Conservation (phyloP, 2,797 vertebrate genomes). For the Coreius guichenoti region DNA sequence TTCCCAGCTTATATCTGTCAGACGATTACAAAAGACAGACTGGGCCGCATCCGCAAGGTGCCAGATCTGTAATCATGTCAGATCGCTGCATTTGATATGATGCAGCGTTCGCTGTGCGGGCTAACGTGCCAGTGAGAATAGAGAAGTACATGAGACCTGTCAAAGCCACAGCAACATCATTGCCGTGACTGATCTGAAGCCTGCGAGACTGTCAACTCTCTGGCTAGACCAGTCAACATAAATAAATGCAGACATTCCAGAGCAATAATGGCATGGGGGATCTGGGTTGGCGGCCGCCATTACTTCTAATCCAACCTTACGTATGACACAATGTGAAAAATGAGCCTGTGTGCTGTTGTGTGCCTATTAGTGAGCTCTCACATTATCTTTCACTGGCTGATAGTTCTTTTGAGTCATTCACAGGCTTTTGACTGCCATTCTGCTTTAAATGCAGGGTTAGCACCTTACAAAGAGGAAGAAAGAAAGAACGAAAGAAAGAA, state of each 20-base stretch:
- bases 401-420: slow-evolving; percentile 83
- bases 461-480: slow-evolving; percentile 66
- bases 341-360: slow-evolving; percentile 97
- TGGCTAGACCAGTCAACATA: slow-evolving; percentile 99
- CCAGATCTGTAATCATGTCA: slow-evolving; percentile 92
- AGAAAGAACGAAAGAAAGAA: background rate
- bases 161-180: slow-evolving; percentile 91
- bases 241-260: slow-evolving; percentile 94
- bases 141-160: slow-evolving; percentile 86
- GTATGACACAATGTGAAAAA: slow-evolving; percentile 99
- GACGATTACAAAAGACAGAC: slow-evolving; percentile 98
- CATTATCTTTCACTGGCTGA: slow-evolving; percentile 91
- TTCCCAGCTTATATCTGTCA: slow-evolving; percentile 76
- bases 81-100: slow-evolving; percentile 95
- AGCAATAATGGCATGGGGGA: slow-evolving; percentile 89
- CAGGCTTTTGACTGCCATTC: slow-evolving; percentile 81
- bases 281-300: slow-evolving; percentile 91
- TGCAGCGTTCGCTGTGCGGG: slow-evolving; percentile 76
- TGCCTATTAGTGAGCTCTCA: slow-evolving; percentile 98
- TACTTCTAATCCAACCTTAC: slow-evolving; percentile 96
- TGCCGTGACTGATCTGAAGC: slow-evolving; percentile 92
- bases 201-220: slow-evolving; percentile 93
- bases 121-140: slow-evolving; percentile 81
- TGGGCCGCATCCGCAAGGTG: slow-evolving; percentile 89
- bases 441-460: slow-evolving; percentile 78